Conservation (phyloP, 2,113 vertebrate genomes). For the Malaclemys terrapin region DNA sequence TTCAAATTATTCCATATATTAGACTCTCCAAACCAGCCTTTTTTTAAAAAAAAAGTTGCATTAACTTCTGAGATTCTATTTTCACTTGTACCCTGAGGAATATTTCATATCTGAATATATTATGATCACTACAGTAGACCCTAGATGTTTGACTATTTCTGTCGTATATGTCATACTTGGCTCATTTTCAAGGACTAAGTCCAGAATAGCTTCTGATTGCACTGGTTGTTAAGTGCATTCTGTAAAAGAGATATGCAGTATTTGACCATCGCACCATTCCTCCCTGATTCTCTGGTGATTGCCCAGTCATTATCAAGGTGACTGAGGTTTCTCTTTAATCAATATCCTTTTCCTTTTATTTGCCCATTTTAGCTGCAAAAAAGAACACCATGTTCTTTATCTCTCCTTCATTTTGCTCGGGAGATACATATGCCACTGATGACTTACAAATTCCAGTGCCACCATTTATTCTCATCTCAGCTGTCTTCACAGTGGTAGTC, state of each 20-base stretch:
- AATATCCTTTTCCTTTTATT: constrained; percentile 16
- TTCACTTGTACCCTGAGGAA: constrained; percentile 52
- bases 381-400: neutral
- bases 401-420: constrained; percentile 18
- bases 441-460: constrained; percentile 37
- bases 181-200: constrained; percentile 34
- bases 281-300: neutral
- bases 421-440: neutral
- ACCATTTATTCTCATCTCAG: constrained; percentile 65
- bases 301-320: constrained; percentile 2
- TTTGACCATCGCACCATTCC: neutral
- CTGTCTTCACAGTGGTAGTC: neutral
- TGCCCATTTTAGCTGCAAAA: neutral
- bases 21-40: constrained; percentile 48
- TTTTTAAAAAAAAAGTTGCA: constrained; percentile 24
- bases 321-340: constrained; percentile 31
- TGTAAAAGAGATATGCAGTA: neutral
- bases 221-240: constrained; percentile 4
- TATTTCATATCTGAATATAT: constrained; percentile 75
- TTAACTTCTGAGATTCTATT: constrained; percentile 72
- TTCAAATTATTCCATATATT: constrained; percentile 71
- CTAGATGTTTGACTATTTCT: constrained; percentile 45
- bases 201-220: constrained; percentile 11
- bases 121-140: constrained; percentile 60
- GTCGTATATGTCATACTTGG: neutral